Conservation (phyloP, 2,888 invertebrate species). For the Andrena bicolor region DNA sequence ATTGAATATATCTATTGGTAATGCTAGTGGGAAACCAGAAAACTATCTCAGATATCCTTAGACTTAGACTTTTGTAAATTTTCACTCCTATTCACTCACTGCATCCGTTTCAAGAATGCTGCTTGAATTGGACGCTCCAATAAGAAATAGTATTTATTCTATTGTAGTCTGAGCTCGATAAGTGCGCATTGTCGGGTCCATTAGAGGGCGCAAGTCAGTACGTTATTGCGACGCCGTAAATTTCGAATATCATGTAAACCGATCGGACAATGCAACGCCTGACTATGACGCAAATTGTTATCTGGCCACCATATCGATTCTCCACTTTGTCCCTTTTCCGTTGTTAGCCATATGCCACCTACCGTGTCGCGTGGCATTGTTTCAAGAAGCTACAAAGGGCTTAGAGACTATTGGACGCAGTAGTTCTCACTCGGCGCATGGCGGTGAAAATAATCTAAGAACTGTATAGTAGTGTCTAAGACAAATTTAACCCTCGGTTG, state of each 20-base stretch:
- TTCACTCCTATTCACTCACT: background rate
- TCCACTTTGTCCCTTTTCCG: conserved; percentile 51
- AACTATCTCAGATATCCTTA: too few relatives aligned
- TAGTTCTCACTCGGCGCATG: background rate
- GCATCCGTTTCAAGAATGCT: background rate
- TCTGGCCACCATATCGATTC: conserved; percentile 62
- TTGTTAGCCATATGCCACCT: conserved; percentile 51
- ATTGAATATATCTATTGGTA: too few relatives aligned
- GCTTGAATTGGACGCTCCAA: background rate
- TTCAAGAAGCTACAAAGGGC: conserved; percentile 23
- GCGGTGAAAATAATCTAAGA: background rate
- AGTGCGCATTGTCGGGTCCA: background rate
- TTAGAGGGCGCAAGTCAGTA: background rate
- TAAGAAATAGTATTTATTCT: conserved; percentile 14
- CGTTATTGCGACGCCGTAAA: conserved; percentile 36
- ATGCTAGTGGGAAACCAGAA: too few relatives aligned
- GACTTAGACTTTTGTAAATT: too few relatives aligned
- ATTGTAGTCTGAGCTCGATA: conserved; percentile 22
- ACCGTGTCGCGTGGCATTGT: conserved; percentile 42
- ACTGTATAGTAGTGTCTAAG: background rate
- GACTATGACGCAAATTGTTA: conserved; percentile 60
- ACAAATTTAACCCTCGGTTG: too few relatives aligned
- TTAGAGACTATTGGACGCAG: background rate
- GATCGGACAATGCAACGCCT: conserved; percentile 51
- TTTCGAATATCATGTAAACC: conserved; percentile 50